These are phyloP conservation scores for Lampris megalopsis DNA, from an alignment of 2,113 vertebrate genomes.

Conservation along the genomic window DNA sequence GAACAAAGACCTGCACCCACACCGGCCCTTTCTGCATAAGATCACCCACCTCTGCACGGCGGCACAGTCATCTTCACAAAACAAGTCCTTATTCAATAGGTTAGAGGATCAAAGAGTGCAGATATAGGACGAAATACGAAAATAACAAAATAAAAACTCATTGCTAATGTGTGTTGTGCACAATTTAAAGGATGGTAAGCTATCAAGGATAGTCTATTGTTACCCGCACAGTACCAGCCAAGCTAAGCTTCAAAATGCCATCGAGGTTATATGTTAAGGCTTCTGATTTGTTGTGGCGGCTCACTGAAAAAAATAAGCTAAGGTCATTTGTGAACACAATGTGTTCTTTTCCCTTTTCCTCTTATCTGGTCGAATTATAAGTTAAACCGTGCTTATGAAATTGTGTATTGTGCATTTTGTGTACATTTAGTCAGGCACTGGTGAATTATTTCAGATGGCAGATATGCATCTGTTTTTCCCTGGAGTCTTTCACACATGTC, in stretches of 20 bases:
- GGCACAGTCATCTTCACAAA: constrained; percentile 22
- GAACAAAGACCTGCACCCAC: too few species aligned
- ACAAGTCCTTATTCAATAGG: background rate
- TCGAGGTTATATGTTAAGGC: constrained; percentile 28
- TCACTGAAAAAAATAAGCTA: constrained; percentile 25
- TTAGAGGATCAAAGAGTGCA: background rate
- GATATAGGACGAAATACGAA: background rate
- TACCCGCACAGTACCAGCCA: constrained; percentile 15
- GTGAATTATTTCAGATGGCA: constrained; percentile 79
- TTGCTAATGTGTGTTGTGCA: background rate
- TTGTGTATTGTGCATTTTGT: constrained; percentile 37
- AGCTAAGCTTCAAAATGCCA: constrained; percentile 34
- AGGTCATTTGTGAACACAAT: background rate
- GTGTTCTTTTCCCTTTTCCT: too few species aligned
- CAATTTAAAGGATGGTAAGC: constrained; percentile 17
- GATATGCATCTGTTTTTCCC: constrained; percentile 81
- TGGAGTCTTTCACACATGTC: constrained; percentile 81
- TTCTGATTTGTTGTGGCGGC: constrained; percentile 21
- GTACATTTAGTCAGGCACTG: constrained; percentile 71
- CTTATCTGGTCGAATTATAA: too few species aligned
- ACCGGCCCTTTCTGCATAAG: too few species aligned
- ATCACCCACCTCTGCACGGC: too few species aligned
- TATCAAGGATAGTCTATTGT: constrained; percentile 10
- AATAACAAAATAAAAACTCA: constrained; percentile 1
- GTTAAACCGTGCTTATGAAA: too few species aligned